Conservation (phyloP, 2,113 vertebrate genomes). For the Oreochromis niloticus region DNA sequence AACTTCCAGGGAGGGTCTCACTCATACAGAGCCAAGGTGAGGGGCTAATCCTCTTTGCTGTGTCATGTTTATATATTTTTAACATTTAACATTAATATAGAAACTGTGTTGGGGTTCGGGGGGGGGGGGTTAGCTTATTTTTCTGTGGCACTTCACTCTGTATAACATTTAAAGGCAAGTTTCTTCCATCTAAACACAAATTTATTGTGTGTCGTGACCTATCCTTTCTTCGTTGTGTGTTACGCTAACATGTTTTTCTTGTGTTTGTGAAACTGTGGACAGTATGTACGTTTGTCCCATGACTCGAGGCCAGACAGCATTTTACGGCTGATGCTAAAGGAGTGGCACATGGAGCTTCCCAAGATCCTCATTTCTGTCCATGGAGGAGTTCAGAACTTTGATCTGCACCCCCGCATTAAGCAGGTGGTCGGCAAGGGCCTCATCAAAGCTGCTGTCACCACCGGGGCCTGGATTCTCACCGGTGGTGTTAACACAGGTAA, state of each 20-base stretch:
- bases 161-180: neutral
- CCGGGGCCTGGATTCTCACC: conserved; percentile 98
- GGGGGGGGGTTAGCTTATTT: neutral
- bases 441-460: conserved; percentile 97
- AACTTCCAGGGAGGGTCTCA: conserved; percentile 99
- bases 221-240: neutral
- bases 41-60: neutral
- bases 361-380: conserved; percentile 98
- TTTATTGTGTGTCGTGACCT: neutral
- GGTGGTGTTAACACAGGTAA: conserved; percentile 96
- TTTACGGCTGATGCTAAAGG: conserved; percentile 92
- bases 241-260: neutral
- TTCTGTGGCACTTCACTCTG: rapidly evolving
- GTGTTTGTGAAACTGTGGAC: neutral
- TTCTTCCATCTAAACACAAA: neutral
- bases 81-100: neutral
- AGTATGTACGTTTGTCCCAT: conserved; percentile 92
- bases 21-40: conserved; percentile 97
- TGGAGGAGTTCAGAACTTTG: conserved; percentile 97
- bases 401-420: conserved; percentile 95
- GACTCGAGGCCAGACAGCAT: conserved; percentile 92
- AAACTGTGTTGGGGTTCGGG: neutral
- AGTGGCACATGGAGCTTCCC: conserved; percentile 99
- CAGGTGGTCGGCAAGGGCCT: conserved; percentile 97
- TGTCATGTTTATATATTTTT: rapidly evolving